Base-by-base conservation (phyloP, 2,797 vertebrate genomes). In the Enteromius radiatus region DNA sequence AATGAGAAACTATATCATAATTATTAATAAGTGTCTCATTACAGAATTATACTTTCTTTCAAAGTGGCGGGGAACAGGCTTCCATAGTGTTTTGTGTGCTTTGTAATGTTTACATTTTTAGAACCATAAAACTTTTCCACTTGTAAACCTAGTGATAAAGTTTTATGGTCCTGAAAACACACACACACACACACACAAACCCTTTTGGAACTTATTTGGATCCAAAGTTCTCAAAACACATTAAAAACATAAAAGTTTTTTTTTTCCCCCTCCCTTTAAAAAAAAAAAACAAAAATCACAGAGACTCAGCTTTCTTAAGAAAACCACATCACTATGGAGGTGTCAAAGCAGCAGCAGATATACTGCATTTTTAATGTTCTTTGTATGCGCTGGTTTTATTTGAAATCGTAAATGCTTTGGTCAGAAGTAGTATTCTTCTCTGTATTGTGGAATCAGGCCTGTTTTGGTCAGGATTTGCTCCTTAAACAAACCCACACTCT, bases 401-500 rank as follows among this genome's bases (percentile, higher is more conserved):
- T 12, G 3, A 68, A 68, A n/a, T 23, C 19, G 47, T 36, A 67
- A 67, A 78, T 28, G 61, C 21, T 21, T 38, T 38, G 4, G n/a
- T 52, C 2, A 12, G 14, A 38, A 52, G 21, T 17, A 6, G 33
- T 7, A 41, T 59, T 69, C 38, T 31, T 17, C 7, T 31, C 31
- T 78, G 10, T 19, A 49, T 68, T 67, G 43, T 43, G 49, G 76
- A 4, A 41, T 45, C 33, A 21, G 49, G 31, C 21, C 12, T 28
- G 52, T 71, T 71, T 63, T n/a, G 78, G 28, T 80, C 67, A 33
- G n/a, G 78, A 17, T 86, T 31, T 65, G 21, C 36, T 23, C 6
- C 68, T 64, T 43, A 17, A 47, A 78, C 56, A 59, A 26, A 36
- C 41, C 69, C 70, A 76, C 45, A 54, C n/a, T 59, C 75, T 78